Conservation (phyloP, 2,113 vertebrate genomes). For the Morone chrysops region DNA sequence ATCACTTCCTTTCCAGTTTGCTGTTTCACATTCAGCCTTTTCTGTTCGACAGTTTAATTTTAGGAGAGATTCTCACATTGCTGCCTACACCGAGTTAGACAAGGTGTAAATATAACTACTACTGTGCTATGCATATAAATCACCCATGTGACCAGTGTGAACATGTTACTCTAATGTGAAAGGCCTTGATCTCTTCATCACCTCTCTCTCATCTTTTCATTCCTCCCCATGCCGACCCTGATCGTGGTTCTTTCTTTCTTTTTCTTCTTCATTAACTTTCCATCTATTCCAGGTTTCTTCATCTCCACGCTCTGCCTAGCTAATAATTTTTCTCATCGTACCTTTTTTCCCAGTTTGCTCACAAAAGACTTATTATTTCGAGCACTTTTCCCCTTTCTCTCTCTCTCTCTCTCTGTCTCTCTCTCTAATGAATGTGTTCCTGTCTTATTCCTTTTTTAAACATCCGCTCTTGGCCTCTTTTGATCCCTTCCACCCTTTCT, state of each 20-base stretch:
- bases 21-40: neutral
- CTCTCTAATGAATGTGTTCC: neutral
- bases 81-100: neutral
- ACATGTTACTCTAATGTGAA: neutral
- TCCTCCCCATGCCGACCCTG: too few species aligned
- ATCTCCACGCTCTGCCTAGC: neutral
- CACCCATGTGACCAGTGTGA: neutral
- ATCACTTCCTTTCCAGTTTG: neutral
- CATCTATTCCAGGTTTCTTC: neutral
- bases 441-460: neutral
- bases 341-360: neutral
- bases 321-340: neutral
- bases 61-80: neutral
- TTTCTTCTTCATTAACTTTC: slow-evolving; percentile 13
- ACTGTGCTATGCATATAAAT: neutral
- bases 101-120: neutral
- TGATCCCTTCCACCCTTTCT: neutral
- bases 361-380: neutral
- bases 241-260: neutral
- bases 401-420: too few species aligned
- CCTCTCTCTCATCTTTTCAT: neutral
- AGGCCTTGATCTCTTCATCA: neutral
- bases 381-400: neutral
- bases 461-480: neutral
- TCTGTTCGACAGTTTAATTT: neutral